A percentile compares a stretch with the other conserved stretches of the same genome.
Evolutionary conservation across 2,888 invertebrate genomes (phyloP).

Genomic region (Phengaris arion): DNA sequence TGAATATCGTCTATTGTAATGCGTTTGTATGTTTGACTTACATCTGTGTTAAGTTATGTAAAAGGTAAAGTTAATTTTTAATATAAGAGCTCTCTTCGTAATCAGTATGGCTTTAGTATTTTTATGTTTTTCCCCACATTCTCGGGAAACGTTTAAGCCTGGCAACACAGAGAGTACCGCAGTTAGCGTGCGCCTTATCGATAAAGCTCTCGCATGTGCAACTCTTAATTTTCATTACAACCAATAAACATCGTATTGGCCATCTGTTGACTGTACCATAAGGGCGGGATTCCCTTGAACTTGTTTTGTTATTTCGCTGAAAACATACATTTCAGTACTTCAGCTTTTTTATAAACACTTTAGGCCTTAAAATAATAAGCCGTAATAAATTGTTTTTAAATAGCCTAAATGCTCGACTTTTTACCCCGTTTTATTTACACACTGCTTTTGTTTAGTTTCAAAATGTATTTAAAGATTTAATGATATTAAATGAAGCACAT

Average conservation of each 20-base stretch:
- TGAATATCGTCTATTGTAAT: no score
- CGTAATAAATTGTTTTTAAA: constrained; percentile 8
- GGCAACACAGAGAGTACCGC: constrained; percentile 38
- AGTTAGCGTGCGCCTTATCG: constrained; percentile 42
- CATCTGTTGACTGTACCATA: constrained; percentile 38
- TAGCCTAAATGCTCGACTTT: neutral
- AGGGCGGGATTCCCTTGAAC: constrained; percentile 33
- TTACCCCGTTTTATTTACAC: no score
- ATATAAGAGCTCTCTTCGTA: no score
- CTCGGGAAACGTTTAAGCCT: constrained; percentile 1
- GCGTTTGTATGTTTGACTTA: no score
- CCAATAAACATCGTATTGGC: constrained; percentile 41
- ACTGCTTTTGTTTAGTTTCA: neutral
- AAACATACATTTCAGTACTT: constrained; percentile 4
- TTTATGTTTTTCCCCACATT: neutral
- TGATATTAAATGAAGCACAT: no score
- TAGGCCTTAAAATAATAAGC: neutral
- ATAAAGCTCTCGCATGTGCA: constrained; percentile 43
- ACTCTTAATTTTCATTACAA: constrained; percentile 39
- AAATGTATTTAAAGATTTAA: neutral
- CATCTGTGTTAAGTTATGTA: no score
- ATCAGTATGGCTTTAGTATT: no score
- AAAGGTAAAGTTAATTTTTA: no score
- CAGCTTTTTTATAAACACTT: neutral
- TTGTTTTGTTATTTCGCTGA: neutral